Percentiles rank a stretch among this genome's conserved stretches.
Evolutionary conservation across 1,140 invertebrate species (phyloP).

Genomic region (Drosophila albomicans): DNA sequence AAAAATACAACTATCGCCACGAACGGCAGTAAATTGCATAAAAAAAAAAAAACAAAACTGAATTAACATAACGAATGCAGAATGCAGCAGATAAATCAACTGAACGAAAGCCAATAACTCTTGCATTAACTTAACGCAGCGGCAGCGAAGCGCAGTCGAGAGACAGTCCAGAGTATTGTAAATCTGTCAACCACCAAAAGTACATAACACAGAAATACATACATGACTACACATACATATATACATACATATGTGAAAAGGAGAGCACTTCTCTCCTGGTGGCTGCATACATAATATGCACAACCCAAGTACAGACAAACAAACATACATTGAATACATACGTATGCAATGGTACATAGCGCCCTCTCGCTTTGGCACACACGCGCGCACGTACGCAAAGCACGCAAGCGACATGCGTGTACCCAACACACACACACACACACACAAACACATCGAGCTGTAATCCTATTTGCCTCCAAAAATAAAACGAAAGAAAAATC

Average conservation of each 20-base stretch:
- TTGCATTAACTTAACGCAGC: slow-evolving; percentile 5
- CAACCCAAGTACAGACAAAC: neutral
- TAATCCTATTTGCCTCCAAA: slow-evolving; percentile 79
- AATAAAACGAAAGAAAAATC: slow-evolving; percentile 72
- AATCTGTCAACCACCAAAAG: slow-evolving; percentile 6
- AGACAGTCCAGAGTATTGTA: neutral
- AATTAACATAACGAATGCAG: neutral
- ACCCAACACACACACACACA: slow-evolving; percentile 14
- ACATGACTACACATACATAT: slow-evolving; percentile 2
- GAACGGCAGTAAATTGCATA: neutral
- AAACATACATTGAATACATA: neutral
- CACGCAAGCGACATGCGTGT: slow-evolving; percentile 49
- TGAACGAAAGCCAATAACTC: slow-evolving; percentile 2
- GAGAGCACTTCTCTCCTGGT: slow-evolving; percentile 36
- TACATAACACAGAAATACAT: slow-evolving; percentile 9
- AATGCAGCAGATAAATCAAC: slow-evolving; percentile 1
- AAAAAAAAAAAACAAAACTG: neutral
- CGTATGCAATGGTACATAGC: slow-evolving; percentile 14
- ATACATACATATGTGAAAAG: slow-evolving; percentile 9
- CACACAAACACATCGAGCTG: slow-evolving; percentile 22
- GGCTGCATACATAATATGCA: slow-evolving; percentile 34
- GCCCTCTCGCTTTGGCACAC: slow-evolving; percentile 32
- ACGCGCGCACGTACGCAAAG: slow-evolving; percentile 25
- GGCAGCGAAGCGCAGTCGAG: neutral
- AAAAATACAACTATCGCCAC: neutral